Conservation (phyloP, 2,888 invertebrate genomes). For the Ophonus ardosiacus region DNA sequence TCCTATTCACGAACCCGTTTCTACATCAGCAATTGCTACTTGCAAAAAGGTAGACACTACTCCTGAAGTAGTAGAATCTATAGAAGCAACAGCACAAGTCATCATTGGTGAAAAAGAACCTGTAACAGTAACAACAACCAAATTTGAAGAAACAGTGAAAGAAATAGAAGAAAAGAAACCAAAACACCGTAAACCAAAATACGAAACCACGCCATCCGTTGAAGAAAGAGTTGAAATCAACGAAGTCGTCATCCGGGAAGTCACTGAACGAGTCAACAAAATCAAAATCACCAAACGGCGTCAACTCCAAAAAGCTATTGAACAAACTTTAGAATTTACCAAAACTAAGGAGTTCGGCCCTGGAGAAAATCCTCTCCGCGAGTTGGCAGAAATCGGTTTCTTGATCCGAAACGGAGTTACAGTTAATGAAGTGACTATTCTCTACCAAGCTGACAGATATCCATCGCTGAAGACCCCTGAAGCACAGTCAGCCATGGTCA, state of each 20-base stretch:
- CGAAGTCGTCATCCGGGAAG: constrained; percentile 78
- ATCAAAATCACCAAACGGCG: constrained; percentile 78
- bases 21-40: constrained; percentile 80
- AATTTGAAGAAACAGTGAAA: constrained; percentile 78
- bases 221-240: constrained; percentile 74
- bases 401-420: constrained; percentile 86
- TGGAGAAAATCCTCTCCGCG: constrained; percentile 87
- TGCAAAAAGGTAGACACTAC: constrained; percentile 81
- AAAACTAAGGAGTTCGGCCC: constrained; percentile 89
- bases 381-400: constrained; percentile 89
- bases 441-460: constrained; percentile 88
- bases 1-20: constrained; percentile 79
- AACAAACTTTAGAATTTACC: constrained; percentile 85
- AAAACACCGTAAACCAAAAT: constrained; percentile 70
- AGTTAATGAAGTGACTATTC: constrained; percentile 85
- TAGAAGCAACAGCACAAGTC: constrained; percentile 76
- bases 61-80: constrained; percentile 73
- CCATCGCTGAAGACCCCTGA: constrained; percentile 88
- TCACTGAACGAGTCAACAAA: constrained; percentile 79
- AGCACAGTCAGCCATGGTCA: constrained; percentile 90
- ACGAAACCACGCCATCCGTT: constrained; percentile 71
- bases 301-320: constrained; percentile 85
- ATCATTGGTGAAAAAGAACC: constrained; percentile 79
- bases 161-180: constrained; percentile 74
- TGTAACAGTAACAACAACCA: constrained; percentile 79